These are phyloP conservation scores for Dryas iulia DNA, from an alignment of 1,140 invertebrate species.

Conservation along the genomic window DNA sequence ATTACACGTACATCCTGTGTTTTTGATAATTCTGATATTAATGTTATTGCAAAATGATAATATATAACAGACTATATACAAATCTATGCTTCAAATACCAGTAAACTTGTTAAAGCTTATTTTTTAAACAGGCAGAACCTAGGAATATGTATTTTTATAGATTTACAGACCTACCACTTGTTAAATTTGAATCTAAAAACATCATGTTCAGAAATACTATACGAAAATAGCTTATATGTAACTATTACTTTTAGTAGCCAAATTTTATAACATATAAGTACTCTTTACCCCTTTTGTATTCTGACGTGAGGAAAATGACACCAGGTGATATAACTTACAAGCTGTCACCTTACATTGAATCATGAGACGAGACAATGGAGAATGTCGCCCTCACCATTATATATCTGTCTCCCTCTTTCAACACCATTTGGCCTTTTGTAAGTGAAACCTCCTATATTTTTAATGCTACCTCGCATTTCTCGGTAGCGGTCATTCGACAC, in stretches of 20 bases:
- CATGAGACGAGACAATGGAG: neutral
- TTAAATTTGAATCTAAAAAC: no score
- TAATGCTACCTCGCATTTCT: neutral
- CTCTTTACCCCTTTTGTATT: neutral
- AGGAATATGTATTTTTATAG: no score
- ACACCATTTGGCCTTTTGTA: neutral
- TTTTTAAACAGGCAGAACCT: no score
- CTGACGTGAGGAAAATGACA: neutral
- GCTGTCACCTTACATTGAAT: slow-evolving; percentile 4
- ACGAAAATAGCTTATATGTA: no score
- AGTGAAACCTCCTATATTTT: neutral
- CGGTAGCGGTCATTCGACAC: neutral
- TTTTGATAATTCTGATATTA: no score
- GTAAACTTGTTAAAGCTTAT: no score
- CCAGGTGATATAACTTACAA: neutral
- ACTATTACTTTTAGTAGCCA: no score
- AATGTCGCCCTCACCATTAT: neutral
- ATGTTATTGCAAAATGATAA: no score
- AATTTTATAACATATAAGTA: neutral
- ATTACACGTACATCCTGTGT: neutral
- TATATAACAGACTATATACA: no score
- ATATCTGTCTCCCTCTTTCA: neutral
- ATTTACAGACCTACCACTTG: no score
- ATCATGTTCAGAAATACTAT: no score
- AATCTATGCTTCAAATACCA: no score